A percentile compares a stretch with the other conserved stretches of the same genome.
phyloP scores from a whole-genome alignment of 2,113 vertebrate genomes.

The Suncus etruscus region DNA sequence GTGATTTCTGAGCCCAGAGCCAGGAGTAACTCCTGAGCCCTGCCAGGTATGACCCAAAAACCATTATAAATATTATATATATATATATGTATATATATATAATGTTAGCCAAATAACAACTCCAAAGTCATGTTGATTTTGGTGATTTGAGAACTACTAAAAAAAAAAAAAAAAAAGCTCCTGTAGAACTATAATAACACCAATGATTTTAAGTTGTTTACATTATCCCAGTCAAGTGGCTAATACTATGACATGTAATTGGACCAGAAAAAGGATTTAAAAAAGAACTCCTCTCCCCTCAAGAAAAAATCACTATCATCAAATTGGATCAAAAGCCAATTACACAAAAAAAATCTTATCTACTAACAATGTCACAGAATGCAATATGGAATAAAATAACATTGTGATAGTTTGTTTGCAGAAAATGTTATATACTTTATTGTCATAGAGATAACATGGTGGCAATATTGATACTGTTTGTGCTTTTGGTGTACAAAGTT shows the following conservation, averaged over 20 bases:
- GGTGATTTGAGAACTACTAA: background rate
- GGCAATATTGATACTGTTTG: too few species aligned
- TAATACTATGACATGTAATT: constrained; percentile 13
- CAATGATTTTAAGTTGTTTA: constrained; percentile 20
- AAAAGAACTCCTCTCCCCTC: background rate
- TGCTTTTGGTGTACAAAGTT: too few species aligned
- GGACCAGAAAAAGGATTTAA: constrained; percentile 43
- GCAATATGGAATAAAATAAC: constrained; percentile 25
- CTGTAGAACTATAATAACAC: background rate
- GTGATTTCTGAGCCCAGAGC: too few species aligned
- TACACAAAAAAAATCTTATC: constrained; percentile 49
- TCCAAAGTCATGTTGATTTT: background rate
- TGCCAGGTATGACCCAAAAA: too few species aligned
- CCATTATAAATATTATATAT: too few species aligned
- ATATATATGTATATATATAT: too few species aligned
- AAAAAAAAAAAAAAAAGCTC: background rate
- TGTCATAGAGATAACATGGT: background rate
- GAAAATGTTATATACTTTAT: background rate
- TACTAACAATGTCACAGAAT: constrained; percentile 5
- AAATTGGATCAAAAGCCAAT: constrained; percentile 43
- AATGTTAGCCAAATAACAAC: background rate
- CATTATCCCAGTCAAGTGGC: background rate
- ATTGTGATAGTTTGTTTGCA: background rate
- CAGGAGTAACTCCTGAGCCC: too few species aligned
- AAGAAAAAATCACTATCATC: constrained; percentile 26